Base-by-base conservation (phyloP, 1,140 invertebrate genomes). In the Philopotamus ludificatus region DNA sequence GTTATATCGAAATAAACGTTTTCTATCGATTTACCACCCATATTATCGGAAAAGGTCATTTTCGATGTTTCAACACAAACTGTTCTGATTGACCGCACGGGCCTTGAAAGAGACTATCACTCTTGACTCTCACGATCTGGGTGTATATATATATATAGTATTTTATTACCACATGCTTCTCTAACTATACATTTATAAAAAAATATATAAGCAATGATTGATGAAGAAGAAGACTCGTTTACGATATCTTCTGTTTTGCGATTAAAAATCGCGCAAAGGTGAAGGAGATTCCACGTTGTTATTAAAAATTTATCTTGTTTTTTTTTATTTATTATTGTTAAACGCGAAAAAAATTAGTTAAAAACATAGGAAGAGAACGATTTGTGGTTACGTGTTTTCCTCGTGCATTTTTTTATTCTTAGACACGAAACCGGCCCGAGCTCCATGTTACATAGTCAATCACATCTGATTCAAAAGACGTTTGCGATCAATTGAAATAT, bases 51-150 rank as follows among this genome's bases (percentile, higher is more conserved):
- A 61, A 61, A 61, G 59, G 59, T 61, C 45, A 49, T 61, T 61
- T 47, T 49, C 42, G 25, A 47, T 47, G 49, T 61, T 61, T 42
- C 59, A 49, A 49, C 59, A 61, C 45, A 26, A 41, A 39, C 12
- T 39, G 41, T 54, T 66, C 55, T 34, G 58, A 61, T 66, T 66
- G 65, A 66, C 65, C 65, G 58, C 26, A 50, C 3, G 25, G 51
- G 58, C 65, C 65, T 66, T 66, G 65, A 66, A 66, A 54, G 20
- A 28, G 53, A 49, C 45, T 66, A 57, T 66, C 63, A 59, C 65
- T 60, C 45, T 60, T 57, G 47, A 25, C 65, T 66, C 65, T 66
- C 65, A 66, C 65, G 65, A 66, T 66, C 59, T 66, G n/a, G 44
- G 44, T 63, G 57, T 54, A 58, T 61, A 50, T 65, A n/a, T n/a